Evolutionary conservation across 2,797 vertebrate species (phyloP).

Genomic region (Tympanoctomys barrerae): DNA sequence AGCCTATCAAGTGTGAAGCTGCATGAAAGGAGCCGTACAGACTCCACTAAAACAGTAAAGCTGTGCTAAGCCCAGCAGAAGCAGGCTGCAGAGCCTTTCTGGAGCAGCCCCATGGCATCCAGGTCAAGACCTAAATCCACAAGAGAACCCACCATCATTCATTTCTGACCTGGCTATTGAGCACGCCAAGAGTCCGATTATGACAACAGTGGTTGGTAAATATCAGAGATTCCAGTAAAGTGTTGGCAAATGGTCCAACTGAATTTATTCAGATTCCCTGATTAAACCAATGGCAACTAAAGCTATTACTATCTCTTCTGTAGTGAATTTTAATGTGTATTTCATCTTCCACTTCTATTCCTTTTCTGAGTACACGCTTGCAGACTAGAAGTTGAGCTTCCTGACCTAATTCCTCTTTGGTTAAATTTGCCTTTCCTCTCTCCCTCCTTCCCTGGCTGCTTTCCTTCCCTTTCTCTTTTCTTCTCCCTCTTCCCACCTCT

Average conservation of each 20-base stretch:
- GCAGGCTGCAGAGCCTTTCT: not conserved
- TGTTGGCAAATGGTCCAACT: constrained; percentile 80
- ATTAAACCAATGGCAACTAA: constrained; percentile 78
- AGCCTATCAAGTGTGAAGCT: constrained; percentile 23
- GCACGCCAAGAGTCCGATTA: constrained; percentile 76
- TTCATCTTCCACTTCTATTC: not conserved
- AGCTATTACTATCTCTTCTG: constrained; percentile 73
- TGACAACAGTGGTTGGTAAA: constrained; percentile 82
- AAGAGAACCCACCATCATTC: constrained; percentile 47
- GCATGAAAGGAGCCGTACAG: not conserved
- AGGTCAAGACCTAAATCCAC: constrained; percentile 42
- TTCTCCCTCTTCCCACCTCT: not conserved
- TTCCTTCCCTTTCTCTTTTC: not conserved
- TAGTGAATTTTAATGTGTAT: constrained; percentile 78
- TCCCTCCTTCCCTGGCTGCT: too few relatives aligned
- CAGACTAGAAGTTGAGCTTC: not conserved
- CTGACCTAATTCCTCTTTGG: not conserved
- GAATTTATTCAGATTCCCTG: constrained; percentile 78
- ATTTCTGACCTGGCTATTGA: constrained; percentile 80
- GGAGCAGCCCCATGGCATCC: not conserved
- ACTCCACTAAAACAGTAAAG: not conserved
- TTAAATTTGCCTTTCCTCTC: not conserved
- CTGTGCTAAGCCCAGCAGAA: not conserved
- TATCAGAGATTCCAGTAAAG: constrained; percentile 81
- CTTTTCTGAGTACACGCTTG: not conserved